Base-by-base conservation (phyloP, 2,113 vertebrate species). In the Tenrec ecaudatus region DNA sequence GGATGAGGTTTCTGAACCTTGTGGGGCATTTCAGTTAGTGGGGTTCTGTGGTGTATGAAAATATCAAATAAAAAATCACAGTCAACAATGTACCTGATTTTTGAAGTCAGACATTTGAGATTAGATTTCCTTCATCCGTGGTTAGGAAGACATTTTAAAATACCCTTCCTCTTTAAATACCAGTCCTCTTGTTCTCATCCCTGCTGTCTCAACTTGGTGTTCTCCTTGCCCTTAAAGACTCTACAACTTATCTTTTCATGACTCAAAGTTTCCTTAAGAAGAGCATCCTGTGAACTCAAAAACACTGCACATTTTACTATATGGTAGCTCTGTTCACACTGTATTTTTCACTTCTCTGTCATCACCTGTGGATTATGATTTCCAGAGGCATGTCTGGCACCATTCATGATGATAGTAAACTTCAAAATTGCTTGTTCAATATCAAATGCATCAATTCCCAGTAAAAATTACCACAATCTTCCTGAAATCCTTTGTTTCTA, bases 401-500 rank as follows among this genome's bases (percentile, higher is more conserved):
- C 16, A n/a, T n/a, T 76, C 25, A 66, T 78, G 90, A 43, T 38
- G 23, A 57, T 3, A 57, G 66, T 40, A 73, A 16, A 73, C 7
- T 14, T 77, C 88, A 31, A 77, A 75, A 29, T 47, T 47, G 27
- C 19, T 36, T 2, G 22, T 53, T 90, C 29, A 20, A 19, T 60
- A 20, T 90, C 80, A 36, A 76, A 60, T 78, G 62, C 43, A 73
- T 88, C 90, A 81, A 12, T 29, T 33, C 4, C 27, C 60, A 38
- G 82, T 36, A 43, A 27, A 27, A 62, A 71, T 40, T 60, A 78
- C 53, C 82, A 81, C 92, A 78, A 31, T 81, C 23, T 93, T 85
- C 79, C 93, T 58, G 91, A 88, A 84, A 91, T 62, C 78, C 33
- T 38, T 88, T 47, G 94, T 96, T 95, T 79, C 91, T 36, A 73